phyloP scores from a whole-genome alignment of 1,140 invertebrate genomes.

The Calosoma granatense region DNA sequence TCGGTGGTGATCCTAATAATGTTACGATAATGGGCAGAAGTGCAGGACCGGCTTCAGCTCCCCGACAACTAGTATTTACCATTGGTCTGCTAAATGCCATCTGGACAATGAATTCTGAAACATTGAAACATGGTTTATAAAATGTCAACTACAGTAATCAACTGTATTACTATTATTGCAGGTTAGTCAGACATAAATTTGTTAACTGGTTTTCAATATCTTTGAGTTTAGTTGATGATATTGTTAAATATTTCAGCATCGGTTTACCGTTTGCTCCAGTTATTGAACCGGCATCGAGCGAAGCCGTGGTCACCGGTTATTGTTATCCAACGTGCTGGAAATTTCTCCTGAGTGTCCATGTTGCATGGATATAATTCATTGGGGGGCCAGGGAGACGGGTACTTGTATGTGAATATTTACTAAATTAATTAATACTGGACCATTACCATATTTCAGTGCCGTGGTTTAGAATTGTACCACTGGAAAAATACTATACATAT shows the following conservation, averaged over 20 bases:
- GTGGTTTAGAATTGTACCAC: too few relatives aligned
- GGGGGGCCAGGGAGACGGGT: too few relatives aligned
- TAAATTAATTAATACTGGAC: too few relatives aligned
- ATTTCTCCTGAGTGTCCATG: too few relatives aligned
- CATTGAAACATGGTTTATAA: neutral
- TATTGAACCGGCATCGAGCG: neutral
- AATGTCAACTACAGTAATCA: neutral
- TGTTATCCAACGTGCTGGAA: too few relatives aligned
- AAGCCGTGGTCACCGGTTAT: neutral
- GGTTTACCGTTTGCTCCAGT: neutral
- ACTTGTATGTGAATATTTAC: too few relatives aligned
- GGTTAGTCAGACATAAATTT: too few relatives aligned
- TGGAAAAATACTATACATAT: too few relatives aligned
- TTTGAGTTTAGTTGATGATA: neutral
- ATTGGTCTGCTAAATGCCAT: neutral
- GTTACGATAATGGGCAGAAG: slow-evolving; percentile 9
- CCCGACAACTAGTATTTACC: neutral
- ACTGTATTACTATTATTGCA: neutral
- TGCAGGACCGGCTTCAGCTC: neutral
- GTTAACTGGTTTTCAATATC: too few relatives aligned
- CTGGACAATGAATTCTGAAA: neutral
- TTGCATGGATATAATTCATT: too few relatives aligned
- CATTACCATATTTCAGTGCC: too few relatives aligned
- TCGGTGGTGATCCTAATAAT: slow-evolving; percentile 23
- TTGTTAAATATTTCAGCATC: neutral